Base-by-base conservation (phyloP, 2,797 vertebrate genomes). In the Sciurus carolinensis region DNA sequence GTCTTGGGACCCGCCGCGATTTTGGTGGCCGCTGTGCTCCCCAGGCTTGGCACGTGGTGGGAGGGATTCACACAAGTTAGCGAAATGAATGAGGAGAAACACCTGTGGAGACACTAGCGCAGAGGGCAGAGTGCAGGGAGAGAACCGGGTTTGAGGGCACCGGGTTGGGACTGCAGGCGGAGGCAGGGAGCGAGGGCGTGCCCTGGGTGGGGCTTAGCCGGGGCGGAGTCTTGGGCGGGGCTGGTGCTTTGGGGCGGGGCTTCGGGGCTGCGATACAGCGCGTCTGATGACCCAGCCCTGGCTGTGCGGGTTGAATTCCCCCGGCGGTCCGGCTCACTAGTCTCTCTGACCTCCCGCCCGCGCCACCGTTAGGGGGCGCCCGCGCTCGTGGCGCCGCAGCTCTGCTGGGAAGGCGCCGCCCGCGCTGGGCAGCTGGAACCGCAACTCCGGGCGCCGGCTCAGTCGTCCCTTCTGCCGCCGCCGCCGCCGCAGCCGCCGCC, bases 291-390 rank as follows among this genome's bases (percentile, higher is more conserved):
- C 20, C 18, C 28, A 0, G 47, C 39, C 39, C 24, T 0, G 80
- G 66, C 87, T 28, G n/a, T 30, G 30, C 92, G n/a, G 2, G 26
- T 44, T 4, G 64, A 12, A 87, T 28, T 69, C 30, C 42, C 66
- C 42, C 3, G 42, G 66, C 52, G 4, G 17, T 42, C 7, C 0
- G n/a, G 72, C 76, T 77, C 47, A 42, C 24, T 0, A 83, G 93
- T 80, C 33, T 67, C 73, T 26, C 20, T 0, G 83, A 93, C 84
- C 33, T 67, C 69, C 30, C 0, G 76, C 62, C 54, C 44, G 28
- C 39, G 96, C 90, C 67, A 84, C 90, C 97, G 44, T 10, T 18
- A 96, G 97, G 95, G 95, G 95, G 97, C 95, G 93, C 87, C 81
- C 90, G 92, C 87, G 59, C 39, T 95, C 39, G 75, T 8, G 87